These are phyloP conservation scores for Agraylea sexmaculata DNA, from an alignment of 1,140 invertebrate species.

Conservation along the genomic window DNA sequence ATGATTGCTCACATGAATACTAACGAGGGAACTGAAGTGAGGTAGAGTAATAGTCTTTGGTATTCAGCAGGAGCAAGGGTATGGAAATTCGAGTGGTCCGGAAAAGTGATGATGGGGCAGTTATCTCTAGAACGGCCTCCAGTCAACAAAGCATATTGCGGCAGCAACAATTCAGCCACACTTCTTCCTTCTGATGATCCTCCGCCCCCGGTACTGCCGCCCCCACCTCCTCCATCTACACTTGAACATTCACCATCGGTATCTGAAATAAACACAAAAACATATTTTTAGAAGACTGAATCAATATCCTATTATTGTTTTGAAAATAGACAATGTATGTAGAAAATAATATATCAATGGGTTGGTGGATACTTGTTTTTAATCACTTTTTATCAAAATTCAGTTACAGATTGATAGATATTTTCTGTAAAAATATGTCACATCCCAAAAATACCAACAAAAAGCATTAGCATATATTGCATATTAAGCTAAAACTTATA, in stretches of 20 bases:
- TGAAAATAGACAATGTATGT: too few species aligned
- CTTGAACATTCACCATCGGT: conserved; percentile 32
- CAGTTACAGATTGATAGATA: too few species aligned
- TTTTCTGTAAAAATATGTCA: too few species aligned
- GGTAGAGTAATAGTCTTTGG: conserved; percentile 81
- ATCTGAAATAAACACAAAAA: conserved; percentile 33
- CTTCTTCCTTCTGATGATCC: conserved; percentile 41
- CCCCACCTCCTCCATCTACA: conserved; percentile 29
- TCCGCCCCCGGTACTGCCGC: conserved; percentile 29
- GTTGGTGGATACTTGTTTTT: too few species aligned
- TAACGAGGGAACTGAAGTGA: conserved; percentile 89
- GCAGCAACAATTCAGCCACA: conserved; percentile 73
- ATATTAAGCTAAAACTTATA: too few species aligned
- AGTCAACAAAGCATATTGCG: conserved; percentile 79
- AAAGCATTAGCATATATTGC: too few species aligned
- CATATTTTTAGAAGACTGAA: too few species aligned
- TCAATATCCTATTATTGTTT: too few species aligned
- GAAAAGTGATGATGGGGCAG: conserved; percentile 86
- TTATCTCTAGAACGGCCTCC: conserved; percentile 84
- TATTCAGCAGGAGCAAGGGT: conserved; percentile 76
- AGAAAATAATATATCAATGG: too few species aligned
- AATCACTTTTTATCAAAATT: too few species aligned
- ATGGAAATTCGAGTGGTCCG: conserved; percentile 80
- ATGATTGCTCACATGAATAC: conserved; percentile 28
- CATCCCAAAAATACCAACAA: too few species aligned